Conservation (phyloP, 1,140 invertebrate genomes). For the Ectropis grisescens region DNA sequence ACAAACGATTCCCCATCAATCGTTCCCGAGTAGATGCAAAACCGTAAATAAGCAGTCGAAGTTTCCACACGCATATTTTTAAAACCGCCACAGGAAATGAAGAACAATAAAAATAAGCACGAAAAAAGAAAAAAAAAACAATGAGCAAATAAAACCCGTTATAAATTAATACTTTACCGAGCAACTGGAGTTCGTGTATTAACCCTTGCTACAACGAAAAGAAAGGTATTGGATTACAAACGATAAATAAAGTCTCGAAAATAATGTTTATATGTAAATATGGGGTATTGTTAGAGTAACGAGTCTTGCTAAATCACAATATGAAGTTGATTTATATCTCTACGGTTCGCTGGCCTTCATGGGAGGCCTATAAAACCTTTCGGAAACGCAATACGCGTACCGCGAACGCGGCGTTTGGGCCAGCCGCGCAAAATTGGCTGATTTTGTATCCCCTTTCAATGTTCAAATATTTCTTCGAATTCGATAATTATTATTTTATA, state of each 20-base stretch:
- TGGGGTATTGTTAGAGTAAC: slow-evolving; percentile 59
- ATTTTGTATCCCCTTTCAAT: background rate
- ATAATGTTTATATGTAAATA: slow-evolving; percentile 68
- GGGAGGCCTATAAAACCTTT: slow-evolving; percentile 54
- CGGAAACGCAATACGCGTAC: slow-evolving; percentile 22
- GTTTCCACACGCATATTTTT: slow-evolving; percentile 4
- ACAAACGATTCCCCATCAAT: too few species aligned
- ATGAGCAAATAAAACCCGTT: slow-evolving; percentile 8
- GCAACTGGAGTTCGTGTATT: too few species aligned
- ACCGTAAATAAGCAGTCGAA: too few species aligned
- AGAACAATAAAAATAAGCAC: slow-evolving; percentile 19
- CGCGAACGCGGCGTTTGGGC: background rate
- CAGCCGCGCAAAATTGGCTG: background rate
- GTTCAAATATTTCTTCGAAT: background rate
- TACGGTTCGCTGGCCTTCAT: slow-evolving; percentile 53
- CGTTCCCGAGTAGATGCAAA: too few species aligned
- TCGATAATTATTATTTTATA: background rate
- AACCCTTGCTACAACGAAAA: slow-evolving; percentile 6
- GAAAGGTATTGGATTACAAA: slow-evolving; percentile 49
- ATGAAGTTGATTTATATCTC: slow-evolving; percentile 67
- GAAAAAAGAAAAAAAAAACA: slow-evolving; percentile 18
- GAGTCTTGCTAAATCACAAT: slow-evolving; percentile 66
- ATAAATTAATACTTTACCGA: slow-evolving; percentile 33
- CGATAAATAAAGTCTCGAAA: slow-evolving; percentile 50
- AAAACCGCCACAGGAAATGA: slow-evolving; percentile 16